A percentile compares a stretch with the other conserved stretches of the same genome.
Conservation (phyloP, 2,888 invertebrate species). For the Proisotoma minuta region DNA sequence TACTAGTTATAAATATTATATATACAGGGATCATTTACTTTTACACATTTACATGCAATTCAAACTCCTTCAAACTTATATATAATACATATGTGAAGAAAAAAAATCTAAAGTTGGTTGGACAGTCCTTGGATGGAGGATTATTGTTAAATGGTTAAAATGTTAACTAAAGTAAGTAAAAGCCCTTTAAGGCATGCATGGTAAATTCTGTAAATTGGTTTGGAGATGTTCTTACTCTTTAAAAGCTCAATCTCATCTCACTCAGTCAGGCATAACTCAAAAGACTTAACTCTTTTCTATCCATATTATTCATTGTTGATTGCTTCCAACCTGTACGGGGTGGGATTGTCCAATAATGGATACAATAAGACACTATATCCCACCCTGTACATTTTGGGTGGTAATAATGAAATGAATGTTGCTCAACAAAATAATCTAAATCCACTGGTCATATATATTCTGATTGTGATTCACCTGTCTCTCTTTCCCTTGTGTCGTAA, state of each 20-base stretch:
- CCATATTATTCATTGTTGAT: slow-evolving; percentile 17
- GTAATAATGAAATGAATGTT: not conserved
- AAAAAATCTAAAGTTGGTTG: not conserved
- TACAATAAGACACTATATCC: not conserved
- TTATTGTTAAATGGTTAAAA: slow-evolving; percentile 14
- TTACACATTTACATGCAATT: too few species aligned
- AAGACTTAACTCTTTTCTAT: slow-evolving; percentile 3
- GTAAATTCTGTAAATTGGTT: slow-evolving; percentile 38
- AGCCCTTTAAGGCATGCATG: slow-evolving; percentile 38
- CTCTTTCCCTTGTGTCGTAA: not conserved
- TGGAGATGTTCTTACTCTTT: slow-evolving; percentile 8
- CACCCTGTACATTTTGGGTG: not conserved
- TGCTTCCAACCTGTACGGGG: slow-evolving; percentile 11
- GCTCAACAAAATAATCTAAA: not conserved
- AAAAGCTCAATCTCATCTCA: slow-evolving; percentile 21
- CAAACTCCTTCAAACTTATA: too few species aligned
- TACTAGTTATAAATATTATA: too few species aligned
- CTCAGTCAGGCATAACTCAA: slow-evolving; percentile 17
- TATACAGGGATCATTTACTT: too few species aligned
- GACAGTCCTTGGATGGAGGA: not conserved
- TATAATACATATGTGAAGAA: not conserved
- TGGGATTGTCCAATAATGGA: not conserved
- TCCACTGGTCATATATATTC: too few species aligned
- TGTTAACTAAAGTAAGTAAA: slow-evolving; percentile 34
- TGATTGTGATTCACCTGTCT: not conserved